These are phyloP conservation scores for Nezara viridula DNA, from an alignment of 2,888 invertebrate species.

Conservation along the genomic window DNA sequence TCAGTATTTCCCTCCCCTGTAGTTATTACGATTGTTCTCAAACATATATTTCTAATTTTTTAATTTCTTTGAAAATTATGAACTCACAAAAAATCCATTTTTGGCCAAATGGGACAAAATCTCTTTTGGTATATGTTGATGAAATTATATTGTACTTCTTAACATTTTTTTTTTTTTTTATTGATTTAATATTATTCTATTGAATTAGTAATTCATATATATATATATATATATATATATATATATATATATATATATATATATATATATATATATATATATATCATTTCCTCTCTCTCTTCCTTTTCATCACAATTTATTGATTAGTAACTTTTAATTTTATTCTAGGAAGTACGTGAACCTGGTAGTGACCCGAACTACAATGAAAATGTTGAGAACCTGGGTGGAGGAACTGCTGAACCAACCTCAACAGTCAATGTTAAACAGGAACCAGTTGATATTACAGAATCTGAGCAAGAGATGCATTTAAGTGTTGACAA, in stretches of 20 bases:
- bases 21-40: not conserved
- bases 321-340: not conserved
- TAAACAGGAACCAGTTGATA: constrained; percentile 46
- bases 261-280: too few species aligned
- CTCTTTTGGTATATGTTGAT: too few species aligned
- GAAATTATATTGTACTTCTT: too few species aligned
- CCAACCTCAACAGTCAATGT: constrained; percentile 33
- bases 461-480: constrained; percentile 30
- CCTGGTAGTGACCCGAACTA: not conserved
- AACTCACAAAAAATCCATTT: too few species aligned
- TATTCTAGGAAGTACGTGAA: constrained; percentile 25
- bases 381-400: constrained; percentile 19
- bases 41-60: not conserved
- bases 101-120: too few species aligned
- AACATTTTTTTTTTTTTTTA: not conserved
- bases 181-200: not conserved
- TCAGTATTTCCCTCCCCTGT: too few species aligned
- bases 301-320: not conserved
- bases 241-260: too few species aligned
- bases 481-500: not conserved
- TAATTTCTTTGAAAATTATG: not conserved
- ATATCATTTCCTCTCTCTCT: not conserved
- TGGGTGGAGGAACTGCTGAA: constrained; percentile 48
- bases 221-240: too few species aligned
- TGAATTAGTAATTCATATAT: not conserved